Evolutionary conservation across 2,888 invertebrate genomes (phyloP), one percentile per base, ranked within the genome.

Genomic region (Candidula unifasciata): DNA sequence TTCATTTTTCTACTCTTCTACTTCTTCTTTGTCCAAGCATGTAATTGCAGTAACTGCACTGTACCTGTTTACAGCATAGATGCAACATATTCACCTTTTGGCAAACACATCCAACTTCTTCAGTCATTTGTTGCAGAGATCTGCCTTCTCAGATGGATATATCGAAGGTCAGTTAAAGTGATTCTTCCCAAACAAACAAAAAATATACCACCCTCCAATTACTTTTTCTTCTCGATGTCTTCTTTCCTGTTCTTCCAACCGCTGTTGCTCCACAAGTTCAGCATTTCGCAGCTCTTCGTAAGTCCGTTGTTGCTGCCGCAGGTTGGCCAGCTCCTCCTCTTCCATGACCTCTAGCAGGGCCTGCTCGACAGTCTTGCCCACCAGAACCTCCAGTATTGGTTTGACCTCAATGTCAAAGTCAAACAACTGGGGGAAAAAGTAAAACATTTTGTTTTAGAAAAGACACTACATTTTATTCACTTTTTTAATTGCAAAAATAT

Each of bases 391-490:
- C 87, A 98, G 95, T 88, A 98, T 96, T 2, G 98, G 97, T 93
- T 96, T 96, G 82, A 98, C 97, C 94, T 98, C 98, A 91, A 96
- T 94, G 94, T 98, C 97, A 94, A 97, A 98, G 94, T 98, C 97
- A 94, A 97, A 98, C 84, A 98, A 94, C 96, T 93, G 89, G 57
- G 82, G 78, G 27, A 66, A 66, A 18, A 5, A 37, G 21, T 69
- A 2, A 37, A 0, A 35, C 69, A 35, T 69, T 37, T 33, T 33
- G 68, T 30, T 66, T n/a, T 27, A 44, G 44, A 44, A 44, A 44
- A 44, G 13, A 10, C 44, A 44, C 13, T 44, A 13, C 44, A 44
- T 44, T 44, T 6, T 44, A 13, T 44, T 44, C 8, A 10, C 44
- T 10, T 44, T 44, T 44, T 13, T 44, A 13, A 44, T 44, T 6